phyloP scores from a whole-genome alignment of 1,140 invertebrate genomes.

The fruit fly (Drosophila melanogaster) region Release_6_plus_ISO1_MT NT_033779.5:358001-358500 shows the following conservation, averaged over 20 bases:
- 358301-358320: slow-evolving; percentile 57
- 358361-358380: slow-evolving; percentile 16
- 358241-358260: slow-evolving; percentile 80
- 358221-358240: slow-evolving; percentile 82
- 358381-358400: slow-evolving; percentile 5
- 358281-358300: neutral
- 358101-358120: slow-evolving; percentile 77
- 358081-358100: slow-evolving; percentile 13
- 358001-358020: slow-evolving; percentile 6
- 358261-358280: slow-evolving; percentile 64
- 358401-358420: slow-evolving; percentile 65
- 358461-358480: slow-evolving; percentile 80
- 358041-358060: no score
- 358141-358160: slow-evolving; percentile 29
- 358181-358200: slow-evolving; percentile 82
- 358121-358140: slow-evolving; percentile 46
- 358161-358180: slow-evolving; percentile 55
- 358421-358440: slow-evolving; percentile 83
- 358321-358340: slow-evolving; percentile 81
- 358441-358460: slow-evolving; percentile 68
- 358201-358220: slow-evolving; percentile 81
- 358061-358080: slow-evolving; percentile 44
- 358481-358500: slow-evolving; percentile 68
- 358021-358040: neutral
- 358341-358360: slow-evolving; percentile 55